Base-by-base conservation (phyloP, 2,113 vertebrate genomes). In the Anoura caudifer region DNA sequence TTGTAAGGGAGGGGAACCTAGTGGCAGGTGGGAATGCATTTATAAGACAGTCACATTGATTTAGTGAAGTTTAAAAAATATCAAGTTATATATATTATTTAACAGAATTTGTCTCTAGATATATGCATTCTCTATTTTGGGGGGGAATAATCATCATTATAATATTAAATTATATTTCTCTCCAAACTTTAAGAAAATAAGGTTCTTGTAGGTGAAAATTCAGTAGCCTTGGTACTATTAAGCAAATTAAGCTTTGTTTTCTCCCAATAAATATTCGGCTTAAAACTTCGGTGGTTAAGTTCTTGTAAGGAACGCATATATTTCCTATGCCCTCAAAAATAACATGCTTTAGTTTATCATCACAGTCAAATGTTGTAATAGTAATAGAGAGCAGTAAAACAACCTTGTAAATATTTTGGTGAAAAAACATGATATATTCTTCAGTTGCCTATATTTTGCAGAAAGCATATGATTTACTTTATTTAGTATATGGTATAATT, bases 41-140 rank as follows among this genome's bases (percentile, higher is more conserved):
- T 96, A 89, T 95, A 95, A 94, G 65, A 86, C 47, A n/a, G 47
- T 85, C 56, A 82, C 14, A 43, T 65, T 85, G 59, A 95, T 92
- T 95, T 95, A 79, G 24, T 76, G 52, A 67, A 41, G 28, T 75
- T 94, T 94, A 28, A 84, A 75, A 69, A 83, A 56, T 41, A 72
- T 87, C 20, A 36, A 61, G 4, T 95, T 77, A 61, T 33, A 24
- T 12, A n/a, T 82, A 13, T 17, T 52, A 16, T 72, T 85, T 43
- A 77, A 87, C 22, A 73, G 19, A 73, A 59, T 85, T 90, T 93
- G 22, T 50, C n/a, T 96, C 50, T 28, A 91, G 15, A 76, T 45
- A 77, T 47, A 36, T 92, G 24, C 90, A 86, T 14, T 96, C 15
- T 92, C 36, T 76, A 28, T 84, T 87, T 89, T 63, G 36, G n/a